Conservation (phyloP, 2,888 invertebrate species). For the Ryuthela nishihirai region DNA sequence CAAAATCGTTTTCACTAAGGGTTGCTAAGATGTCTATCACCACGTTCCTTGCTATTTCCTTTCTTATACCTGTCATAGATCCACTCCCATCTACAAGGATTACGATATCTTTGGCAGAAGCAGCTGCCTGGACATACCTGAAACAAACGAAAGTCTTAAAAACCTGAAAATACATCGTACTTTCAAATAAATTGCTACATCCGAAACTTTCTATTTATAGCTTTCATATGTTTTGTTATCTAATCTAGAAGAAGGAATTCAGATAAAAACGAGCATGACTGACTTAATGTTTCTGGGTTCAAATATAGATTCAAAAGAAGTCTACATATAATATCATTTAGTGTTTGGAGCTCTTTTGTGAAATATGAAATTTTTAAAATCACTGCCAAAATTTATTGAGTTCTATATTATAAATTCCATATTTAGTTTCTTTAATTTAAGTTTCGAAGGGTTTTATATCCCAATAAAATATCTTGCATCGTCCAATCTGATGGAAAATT, state of each 20-base stretch:
- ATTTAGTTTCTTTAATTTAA: too few species aligned
- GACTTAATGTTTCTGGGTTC: not conserved
- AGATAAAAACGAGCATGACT: not conserved
- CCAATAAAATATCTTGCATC: too few species aligned
- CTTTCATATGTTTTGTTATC: too few species aligned
- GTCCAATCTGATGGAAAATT: too few species aligned
- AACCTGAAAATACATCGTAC: not conserved
- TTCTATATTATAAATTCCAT: too few species aligned
- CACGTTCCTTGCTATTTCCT: conserved; percentile 87
- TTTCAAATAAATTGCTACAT: not conserved
- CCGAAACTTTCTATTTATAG: too few species aligned
- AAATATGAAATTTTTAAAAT: not conserved
- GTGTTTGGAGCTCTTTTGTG: not conserved
- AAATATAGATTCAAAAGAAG: not conserved
- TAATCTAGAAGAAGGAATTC: too few species aligned
- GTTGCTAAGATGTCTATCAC: conserved; percentile 86
- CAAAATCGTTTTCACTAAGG: conserved; percentile 94
- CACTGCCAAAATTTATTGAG: not conserved
- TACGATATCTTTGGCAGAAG: conserved; percentile 94
- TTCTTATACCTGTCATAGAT: conserved; percentile 88
- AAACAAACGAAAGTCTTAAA: not conserved
- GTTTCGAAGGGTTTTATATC: too few species aligned
- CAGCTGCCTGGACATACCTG: conserved; percentile 90
- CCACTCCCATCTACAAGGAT: conserved; percentile 94
- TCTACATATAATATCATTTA: not conserved